These are phyloP conservation scores for Psittacula cyanocephala DNA, from an alignment of 2,113 vertebrate genomes.

Conservation along the genomic window DNA sequence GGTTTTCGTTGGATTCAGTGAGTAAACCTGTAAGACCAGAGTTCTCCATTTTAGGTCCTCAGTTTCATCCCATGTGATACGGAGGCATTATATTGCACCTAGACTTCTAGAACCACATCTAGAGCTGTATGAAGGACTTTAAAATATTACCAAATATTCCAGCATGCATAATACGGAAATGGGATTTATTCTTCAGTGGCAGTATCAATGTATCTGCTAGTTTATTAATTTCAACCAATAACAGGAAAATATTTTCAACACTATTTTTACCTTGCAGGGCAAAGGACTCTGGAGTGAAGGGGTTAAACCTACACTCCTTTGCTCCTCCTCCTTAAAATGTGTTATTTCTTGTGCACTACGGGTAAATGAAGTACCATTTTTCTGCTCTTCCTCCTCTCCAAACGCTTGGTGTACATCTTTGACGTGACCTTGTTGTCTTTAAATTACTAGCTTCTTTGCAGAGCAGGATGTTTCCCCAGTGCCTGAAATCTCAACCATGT, in stretches of 20 bases:
- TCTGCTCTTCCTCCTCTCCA: not conserved
- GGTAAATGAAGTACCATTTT: not conserved
- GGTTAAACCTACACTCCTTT: not conserved
- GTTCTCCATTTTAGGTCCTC: not conserved
- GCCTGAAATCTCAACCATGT: not conserved
- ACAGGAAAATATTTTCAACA: not conserved
- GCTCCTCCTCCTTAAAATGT: not conserved
- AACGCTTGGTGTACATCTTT: not conserved
- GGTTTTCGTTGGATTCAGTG: not conserved
- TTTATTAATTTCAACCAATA: not conserved
- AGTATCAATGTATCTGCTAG: not conserved
- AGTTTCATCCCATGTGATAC: not conserved
- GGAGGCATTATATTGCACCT: not conserved
- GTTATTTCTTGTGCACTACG: not conserved
- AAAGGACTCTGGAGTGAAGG: not conserved
- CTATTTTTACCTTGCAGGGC: not conserved
- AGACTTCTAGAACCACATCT: not conserved
- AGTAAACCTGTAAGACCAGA: not conserved
- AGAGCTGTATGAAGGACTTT: not conserved
- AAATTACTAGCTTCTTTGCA: not conserved
- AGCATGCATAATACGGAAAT: not conserved
- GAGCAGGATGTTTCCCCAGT: not conserved
- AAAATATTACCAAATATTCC: not conserved
- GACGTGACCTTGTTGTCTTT: not conserved
- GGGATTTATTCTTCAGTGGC: not conserved